Conservation (phyloP, 2,113 vertebrate genomes). For the Crypturellus undulatus region DNA sequence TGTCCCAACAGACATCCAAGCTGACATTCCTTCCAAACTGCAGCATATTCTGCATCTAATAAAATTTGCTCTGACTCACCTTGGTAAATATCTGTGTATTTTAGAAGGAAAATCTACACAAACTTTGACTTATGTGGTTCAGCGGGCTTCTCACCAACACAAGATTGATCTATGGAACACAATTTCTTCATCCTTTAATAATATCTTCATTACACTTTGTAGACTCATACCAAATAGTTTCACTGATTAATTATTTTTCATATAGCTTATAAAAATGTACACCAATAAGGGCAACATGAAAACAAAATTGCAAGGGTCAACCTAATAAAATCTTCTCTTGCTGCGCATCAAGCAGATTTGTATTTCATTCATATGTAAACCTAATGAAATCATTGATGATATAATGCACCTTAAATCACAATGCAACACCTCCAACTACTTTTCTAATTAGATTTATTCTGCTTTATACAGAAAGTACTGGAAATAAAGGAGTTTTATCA, state of each 20-base stretch:
- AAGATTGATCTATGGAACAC: not conserved
- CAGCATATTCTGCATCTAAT: rapidly evolving
- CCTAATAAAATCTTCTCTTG: not conserved
- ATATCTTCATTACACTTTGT: not conserved
- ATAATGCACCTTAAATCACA: not conserved
- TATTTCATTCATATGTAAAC: not conserved
- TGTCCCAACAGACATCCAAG: not conserved
- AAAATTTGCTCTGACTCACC: not conserved
- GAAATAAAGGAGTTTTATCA: constrained; percentile 1
- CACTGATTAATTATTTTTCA: constrained; percentile 5
- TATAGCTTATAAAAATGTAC: not conserved
- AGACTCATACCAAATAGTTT: not conserved
- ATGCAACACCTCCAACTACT: not conserved
- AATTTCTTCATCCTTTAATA: not conserved
- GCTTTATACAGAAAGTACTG: not conserved
- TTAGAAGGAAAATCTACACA: not conserved
- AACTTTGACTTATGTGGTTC: not conserved
- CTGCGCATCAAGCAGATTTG: not conserved
- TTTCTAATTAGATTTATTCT: constrained; percentile 30
- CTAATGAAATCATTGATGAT: not conserved
- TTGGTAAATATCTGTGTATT: not conserved
- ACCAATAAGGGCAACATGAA: not conserved
- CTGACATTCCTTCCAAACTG: not conserved
- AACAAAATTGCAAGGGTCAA: not conserved
- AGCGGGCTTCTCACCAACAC: not conserved